Evolutionary conservation across 2,797 vertebrate species (phyloP), one percentile per base, ranked within the genome.

Genomic region (Lepilemur septentrionalis): DNA sequence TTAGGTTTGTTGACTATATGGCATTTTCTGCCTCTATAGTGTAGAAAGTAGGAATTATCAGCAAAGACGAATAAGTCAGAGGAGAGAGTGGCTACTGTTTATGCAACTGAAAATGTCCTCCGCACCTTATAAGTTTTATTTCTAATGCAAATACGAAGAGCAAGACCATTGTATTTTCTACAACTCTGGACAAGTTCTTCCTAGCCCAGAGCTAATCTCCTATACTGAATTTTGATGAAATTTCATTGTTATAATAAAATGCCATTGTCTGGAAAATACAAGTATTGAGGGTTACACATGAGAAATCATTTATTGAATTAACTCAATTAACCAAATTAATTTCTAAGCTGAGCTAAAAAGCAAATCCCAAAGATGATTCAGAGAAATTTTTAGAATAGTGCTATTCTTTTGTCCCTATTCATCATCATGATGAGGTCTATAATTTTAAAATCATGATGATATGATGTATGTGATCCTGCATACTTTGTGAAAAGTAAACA

Each of bases 191-290:
- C 11, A 88, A 63, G 4, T 52, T 78, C 28, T 97, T 92, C 52
- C 65, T 75, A 80, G 46, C 52, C 46, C 35, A 88, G 52, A 76
- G 93, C 25, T 93, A 61, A 91, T 72, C 43, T 92, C 65, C 43
- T 94, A 10, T 48, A 72, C 32, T 93, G 50, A 87, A 70, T 25
- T 81, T 88, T 35, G 61, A 63, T 83, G 84, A 69, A 83, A 91
- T 93, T 96, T 75, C 65, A 80, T 83, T 48, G 14, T 92, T 92
- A 59, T 59, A 59, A 59, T 59, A 86, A 95, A 96, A 93, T 90
- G 30, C 7, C 23, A 69, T 57, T 92, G 80, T 82, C 57, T 79
- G 14, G 41, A 85, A 78, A 96, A 52, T 72, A 67, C 8, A 9
- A n/a, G 17, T 20, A 86, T 50, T 85, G 52, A 89, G n/a, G 18